Conservation (phyloP, 2,888 invertebrate species). For the Anticlea derivata region DNA sequence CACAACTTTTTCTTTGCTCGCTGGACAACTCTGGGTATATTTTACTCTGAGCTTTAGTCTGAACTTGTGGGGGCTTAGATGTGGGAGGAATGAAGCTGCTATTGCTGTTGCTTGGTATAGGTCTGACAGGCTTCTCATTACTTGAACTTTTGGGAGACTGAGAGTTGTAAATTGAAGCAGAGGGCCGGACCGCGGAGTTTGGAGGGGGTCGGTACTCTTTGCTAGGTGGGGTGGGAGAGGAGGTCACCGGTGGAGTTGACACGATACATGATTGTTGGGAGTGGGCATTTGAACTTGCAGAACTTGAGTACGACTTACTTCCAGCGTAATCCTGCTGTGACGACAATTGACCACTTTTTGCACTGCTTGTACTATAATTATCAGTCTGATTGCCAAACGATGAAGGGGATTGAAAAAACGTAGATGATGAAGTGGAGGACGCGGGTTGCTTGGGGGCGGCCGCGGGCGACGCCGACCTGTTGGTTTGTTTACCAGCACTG, state of each 20-base stretch:
- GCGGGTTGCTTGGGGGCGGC: constrained; percentile 80
- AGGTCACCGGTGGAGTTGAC: constrained; percentile 85
- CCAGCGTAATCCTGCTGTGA: constrained; percentile 83
- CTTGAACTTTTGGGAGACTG: constrained; percentile 69
- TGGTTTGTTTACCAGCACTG: constrained; percentile 81
- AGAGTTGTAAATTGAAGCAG: constrained; percentile 70
- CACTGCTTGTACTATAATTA: constrained; percentile 83
- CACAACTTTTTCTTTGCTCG: constrained; percentile 83
- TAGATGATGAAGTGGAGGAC: constrained; percentile 80
- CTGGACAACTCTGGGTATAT: constrained; percentile 87
- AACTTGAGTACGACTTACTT: constrained; percentile 85
- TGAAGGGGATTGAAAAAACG: constrained; percentile 86
- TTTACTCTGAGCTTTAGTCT: constrained; percentile 91
- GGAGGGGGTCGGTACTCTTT: constrained; percentile 87
- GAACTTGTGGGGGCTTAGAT: constrained; percentile 83
- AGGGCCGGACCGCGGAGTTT: constrained; percentile 74
- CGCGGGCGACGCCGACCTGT: constrained; percentile 82
- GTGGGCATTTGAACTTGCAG: constrained; percentile 83
- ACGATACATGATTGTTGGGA: constrained; percentile 90
- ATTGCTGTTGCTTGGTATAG: constrained; percentile 60
- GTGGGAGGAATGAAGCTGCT: constrained; percentile 82
- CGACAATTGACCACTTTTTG: constrained; percentile 80
- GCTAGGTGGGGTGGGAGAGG: constrained; percentile 76
- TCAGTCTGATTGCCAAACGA: constrained; percentile 84
- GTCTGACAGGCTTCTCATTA: constrained; percentile 67